A percentile compares a stretch with the other conserved stretches of the same genome.
Evolutionary conservation across 2,113 vertebrate genomes (phyloP).

Genomic region (Amphilophus citrinellus): DNA sequence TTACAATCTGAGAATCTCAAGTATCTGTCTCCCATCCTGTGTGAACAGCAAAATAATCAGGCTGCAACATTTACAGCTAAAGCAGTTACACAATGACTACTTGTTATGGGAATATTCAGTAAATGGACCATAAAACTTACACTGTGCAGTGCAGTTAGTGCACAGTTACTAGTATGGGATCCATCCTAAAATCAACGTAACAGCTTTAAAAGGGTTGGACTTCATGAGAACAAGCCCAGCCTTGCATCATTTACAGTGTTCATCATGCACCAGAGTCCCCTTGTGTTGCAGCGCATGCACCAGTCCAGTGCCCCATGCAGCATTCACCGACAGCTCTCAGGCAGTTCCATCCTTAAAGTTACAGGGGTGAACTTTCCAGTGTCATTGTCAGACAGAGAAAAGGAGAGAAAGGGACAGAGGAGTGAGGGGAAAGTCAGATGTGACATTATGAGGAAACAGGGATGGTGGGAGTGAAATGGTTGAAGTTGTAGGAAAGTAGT

Average conservation of each 20-base stretch:
- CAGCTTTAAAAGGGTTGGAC: neutral
- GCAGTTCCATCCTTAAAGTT: constrained; percentile 74
- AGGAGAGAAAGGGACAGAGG: constrained; percentile 70
- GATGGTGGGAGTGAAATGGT: neutral
- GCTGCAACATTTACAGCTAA: neutral
- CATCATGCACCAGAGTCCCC: constrained; percentile 69
- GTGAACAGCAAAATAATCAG: neutral
- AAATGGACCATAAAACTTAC: neutral
- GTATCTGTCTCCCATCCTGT: neutral
- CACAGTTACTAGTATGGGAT: neutral
- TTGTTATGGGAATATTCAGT: neutral
- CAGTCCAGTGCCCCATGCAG: constrained; percentile 82
- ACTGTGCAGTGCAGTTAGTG: neutral
- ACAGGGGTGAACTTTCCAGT: constrained; percentile 63
- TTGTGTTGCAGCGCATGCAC: constrained; percentile 79
- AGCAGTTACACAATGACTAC: neutral
- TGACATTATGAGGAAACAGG: constrained; percentile 18
- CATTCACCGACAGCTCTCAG: constrained; percentile 78
- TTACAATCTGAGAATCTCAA: neutral
- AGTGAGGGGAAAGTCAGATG: constrained; percentile 47
- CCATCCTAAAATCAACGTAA: accelerated
- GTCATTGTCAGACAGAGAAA: constrained; percentile 75
- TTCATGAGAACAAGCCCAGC: constrained; percentile 52
- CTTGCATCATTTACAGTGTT: constrained; percentile 62
- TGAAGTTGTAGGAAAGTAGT: neutral